Conservation (phyloP, 2,113 vertebrate species). For the Balaeniceps rex region DNA sequence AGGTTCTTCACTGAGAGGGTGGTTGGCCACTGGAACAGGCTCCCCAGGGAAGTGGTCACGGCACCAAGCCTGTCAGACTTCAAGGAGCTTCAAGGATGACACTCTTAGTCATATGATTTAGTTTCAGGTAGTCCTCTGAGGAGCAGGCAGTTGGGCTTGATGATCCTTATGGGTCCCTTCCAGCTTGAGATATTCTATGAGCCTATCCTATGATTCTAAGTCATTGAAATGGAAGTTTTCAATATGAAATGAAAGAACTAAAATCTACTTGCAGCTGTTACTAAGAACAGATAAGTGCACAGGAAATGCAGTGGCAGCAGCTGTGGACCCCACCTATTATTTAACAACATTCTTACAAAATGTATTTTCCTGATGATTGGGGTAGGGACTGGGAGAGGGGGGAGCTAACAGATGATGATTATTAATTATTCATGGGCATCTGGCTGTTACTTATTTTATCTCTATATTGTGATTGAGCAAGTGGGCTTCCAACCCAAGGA, state of each 20-base stretch:
- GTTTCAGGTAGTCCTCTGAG: background rate
- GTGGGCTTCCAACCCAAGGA: background rate
- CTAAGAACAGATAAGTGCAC: background rate
- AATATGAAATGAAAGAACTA: background rate
- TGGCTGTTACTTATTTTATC: background rate
- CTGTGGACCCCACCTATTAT: background rate
- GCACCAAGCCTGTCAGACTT: background rate
- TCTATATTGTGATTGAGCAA: background rate
- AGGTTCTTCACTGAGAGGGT: background rate
- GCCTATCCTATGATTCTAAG: background rate
- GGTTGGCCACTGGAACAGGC: background rate
- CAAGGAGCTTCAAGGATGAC: accelerated
- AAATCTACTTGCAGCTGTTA: background rate
- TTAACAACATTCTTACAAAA: background rate
- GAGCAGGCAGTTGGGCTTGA: background rate
- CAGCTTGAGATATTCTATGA: background rate
- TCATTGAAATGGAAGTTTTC: background rate
- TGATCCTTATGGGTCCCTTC: background rate
- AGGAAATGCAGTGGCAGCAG: background rate
- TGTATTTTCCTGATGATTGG: background rate
- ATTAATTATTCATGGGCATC: background rate
- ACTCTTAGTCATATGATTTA: background rate
- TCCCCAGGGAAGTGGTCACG: background rate
- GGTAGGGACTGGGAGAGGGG: background rate
- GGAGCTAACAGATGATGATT: background rate